Evolutionary conservation across 1,140 invertebrate genomes (phyloP), one percentile per base, ranked within the genome.

Genomic region (Hylyphantes graminicola): DNA sequence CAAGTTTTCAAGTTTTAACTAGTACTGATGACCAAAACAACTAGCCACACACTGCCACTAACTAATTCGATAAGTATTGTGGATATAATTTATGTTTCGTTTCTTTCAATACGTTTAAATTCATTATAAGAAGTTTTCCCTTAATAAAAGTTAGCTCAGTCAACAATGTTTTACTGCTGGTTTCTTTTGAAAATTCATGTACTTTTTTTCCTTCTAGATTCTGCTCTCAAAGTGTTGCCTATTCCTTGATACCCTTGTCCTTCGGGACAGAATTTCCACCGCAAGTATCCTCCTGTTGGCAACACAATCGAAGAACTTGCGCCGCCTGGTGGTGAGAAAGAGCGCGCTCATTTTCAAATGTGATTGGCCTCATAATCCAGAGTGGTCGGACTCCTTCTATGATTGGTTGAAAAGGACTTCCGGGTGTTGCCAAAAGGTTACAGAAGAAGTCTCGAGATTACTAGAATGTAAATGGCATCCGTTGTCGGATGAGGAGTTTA

Each of bases 261-360:
- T 96, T 17, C 91, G 94, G 7, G 95, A 96, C 87, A 91, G 94
- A 88, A 92, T 96, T 73, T 96, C 95, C 1, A 95, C 95, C 0
- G 91, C 93, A 0, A 96, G 95, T 1, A 90, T 95, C 13, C 88
- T 96, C 50, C 89, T 96, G n/a, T 90, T 96, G 51, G 94, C 93
- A 0, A 76, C 81, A 10, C 86, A 88, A 63, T 90, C 91, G 57
- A 92, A 92, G 78, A 92, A 92, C 85, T 89, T 97, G 35, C 89
- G 90, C 54, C 90, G 91, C 55, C 90, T 96, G 0, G 91, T 93
- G 78, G 92, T 96, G 0, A 89, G 95, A 64, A 90, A 93, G 63
- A 95, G 95, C 88, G 94, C 92, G 2, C 76, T 94, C 7, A 91
- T 95, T 57, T 90, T 93, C 74, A 91, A 92, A 84, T 93, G 92